These are phyloP conservation scores for Stenodema calcarata DNA, from an alignment of 2,888 invertebrate genomes.

Conservation along the genomic window DNA sequence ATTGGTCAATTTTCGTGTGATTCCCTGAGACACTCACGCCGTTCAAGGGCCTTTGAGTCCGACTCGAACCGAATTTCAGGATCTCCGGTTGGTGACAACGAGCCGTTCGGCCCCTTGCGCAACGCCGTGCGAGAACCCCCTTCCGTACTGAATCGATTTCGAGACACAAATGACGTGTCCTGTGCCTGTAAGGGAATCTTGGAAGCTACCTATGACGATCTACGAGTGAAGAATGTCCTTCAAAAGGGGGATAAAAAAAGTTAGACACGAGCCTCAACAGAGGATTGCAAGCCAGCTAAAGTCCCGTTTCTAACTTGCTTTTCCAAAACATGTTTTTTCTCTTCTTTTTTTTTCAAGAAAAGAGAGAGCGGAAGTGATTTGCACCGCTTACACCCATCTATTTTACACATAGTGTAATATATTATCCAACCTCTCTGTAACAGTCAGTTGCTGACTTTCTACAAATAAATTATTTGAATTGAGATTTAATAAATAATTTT, in stretches of 20 bases:
- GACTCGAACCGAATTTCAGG: background rate
- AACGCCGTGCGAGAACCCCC: background rate
- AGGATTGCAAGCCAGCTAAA: background rate
- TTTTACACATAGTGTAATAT: too few species aligned
- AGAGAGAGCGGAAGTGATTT: background rate
- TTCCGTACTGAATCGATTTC: constrained; percentile 4
- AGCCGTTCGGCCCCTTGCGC: background rate
- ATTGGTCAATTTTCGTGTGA: background rate
- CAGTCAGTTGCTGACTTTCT: too few species aligned
- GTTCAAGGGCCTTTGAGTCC: background rate
- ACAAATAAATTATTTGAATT: too few species aligned
- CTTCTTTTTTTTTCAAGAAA: background rate
- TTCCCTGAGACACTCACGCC: background rate
- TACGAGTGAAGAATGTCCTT: background rate
- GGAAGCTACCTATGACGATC: background rate
- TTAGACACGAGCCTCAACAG: background rate
- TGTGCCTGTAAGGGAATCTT: background rate
- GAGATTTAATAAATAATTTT: too few species aligned
- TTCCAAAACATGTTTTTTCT: background rate
- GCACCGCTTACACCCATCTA: too few species aligned
- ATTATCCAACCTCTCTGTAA: too few species aligned
- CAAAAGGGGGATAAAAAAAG: background rate
- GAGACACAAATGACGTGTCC: background rate
- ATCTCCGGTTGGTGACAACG: background rate
- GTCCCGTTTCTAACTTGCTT: background rate